A percentile compares a stretch with the other conserved stretches of the same genome.
These are phyloP conservation scores for Microtus ochrogaster DNA, from an alignment of 2,113 vertebrate genomes.

Conservation along the genomic window DNA sequence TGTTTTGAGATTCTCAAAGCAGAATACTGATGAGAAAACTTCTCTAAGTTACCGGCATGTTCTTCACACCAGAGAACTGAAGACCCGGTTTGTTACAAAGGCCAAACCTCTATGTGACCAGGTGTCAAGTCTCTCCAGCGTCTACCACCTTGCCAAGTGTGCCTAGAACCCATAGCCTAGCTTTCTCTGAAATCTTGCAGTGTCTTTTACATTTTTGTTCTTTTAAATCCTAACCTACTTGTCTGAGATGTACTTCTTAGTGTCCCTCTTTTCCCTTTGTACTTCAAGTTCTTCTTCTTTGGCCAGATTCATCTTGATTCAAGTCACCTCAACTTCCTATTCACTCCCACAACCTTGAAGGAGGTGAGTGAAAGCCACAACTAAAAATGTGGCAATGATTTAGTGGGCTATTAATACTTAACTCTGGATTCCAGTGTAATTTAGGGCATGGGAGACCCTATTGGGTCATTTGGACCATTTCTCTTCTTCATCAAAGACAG, in stretches of 20 bases:
- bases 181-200: no score
- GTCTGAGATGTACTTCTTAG: not conserved
- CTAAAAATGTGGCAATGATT: slow-evolving; percentile 62
- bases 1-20: not conserved
- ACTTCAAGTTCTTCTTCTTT: not conserved
- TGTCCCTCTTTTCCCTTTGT: not conserved
- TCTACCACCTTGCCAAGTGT: not conserved
- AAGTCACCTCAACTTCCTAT: slow-evolving; percentile 29
- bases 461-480: slow-evolving; percentile 62
- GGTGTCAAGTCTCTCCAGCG: no score
- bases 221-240: not conserved
- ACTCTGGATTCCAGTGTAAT: slow-evolving; percentile 71
- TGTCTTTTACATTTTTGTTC: not conserved
- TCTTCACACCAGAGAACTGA: not conserved
- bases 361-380: slow-evolving; percentile 45
- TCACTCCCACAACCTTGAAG: slow-evolving; percentile 45
- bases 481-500: slow-evolving; percentile 76
- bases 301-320: slow-evolving; percentile 40
- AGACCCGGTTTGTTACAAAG: not conserved
- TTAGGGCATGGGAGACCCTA: slow-evolving; percentile 62
- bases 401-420: slow-evolving; percentile 76
- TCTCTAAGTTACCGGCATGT: not conserved
- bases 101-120: not conserved
- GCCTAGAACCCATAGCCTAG: not conserved
- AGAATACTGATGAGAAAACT: not conserved